Evolutionary conservation across 2,113 vertebrate species (phyloP).

Genomic region (Talpa occidentalis): DNA sequence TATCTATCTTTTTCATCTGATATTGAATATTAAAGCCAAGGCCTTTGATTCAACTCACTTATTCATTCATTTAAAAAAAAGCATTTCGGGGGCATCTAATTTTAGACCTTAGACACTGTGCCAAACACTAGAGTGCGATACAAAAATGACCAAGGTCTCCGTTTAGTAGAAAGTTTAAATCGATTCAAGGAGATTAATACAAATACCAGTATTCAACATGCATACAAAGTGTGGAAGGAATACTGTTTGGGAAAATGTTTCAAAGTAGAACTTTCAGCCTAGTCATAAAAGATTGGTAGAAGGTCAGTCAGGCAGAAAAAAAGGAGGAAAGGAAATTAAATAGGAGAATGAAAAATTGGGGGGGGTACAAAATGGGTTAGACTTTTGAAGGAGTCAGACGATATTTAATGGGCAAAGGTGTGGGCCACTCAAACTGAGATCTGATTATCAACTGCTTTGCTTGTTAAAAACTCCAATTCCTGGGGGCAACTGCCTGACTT

Average conservation of each 20-base stretch:
- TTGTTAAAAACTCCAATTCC: neutral
- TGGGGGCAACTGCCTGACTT: neutral
- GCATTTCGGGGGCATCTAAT: neutral
- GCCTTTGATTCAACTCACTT: neutral
- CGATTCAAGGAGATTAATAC: neutral
- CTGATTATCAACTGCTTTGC: neutral
- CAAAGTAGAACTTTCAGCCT: neutral
- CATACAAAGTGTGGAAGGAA: neutral
- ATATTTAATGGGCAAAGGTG: neutral
- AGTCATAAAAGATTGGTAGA: neutral
- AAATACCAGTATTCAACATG: neutral
- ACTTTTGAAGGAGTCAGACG: slow-evolving; percentile 27
- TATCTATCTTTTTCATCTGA: slow-evolving; percentile 6
- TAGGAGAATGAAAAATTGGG: neutral
- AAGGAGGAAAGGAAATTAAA: neutral
- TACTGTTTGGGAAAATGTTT: neutral
- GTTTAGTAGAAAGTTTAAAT: slow-evolving; percentile 30
- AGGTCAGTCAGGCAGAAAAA: neutral
- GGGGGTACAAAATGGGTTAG: neutral
- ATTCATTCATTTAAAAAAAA: slow-evolving; percentile 17
- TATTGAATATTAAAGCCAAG: slow-evolving; percentile 14
- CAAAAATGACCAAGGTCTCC: neutral
- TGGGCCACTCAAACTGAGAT: neutral
- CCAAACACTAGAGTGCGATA: neutral
- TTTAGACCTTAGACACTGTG: neutral